Base-by-base conservation (phyloP, 2,888 invertebrate species). In the Gortyna flavago region DNA sequence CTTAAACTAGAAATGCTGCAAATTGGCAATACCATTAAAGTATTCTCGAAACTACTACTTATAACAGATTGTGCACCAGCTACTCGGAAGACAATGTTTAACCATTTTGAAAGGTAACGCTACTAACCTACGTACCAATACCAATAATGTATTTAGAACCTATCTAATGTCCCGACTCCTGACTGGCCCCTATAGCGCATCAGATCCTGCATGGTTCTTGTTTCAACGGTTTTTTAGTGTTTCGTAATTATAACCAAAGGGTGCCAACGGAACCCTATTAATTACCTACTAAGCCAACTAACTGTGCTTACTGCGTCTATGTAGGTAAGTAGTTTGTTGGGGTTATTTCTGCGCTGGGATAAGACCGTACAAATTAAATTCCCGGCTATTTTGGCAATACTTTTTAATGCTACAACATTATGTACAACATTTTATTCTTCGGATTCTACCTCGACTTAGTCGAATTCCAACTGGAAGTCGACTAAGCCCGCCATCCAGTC, bases 11-110 rank as follows among this genome's bases (percentile, higher is more conserved):
- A 97, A 81, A 98, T 98, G 95, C 97, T 98, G 87, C 98, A 98
- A 93, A 97, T 98, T 65, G 98, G 98, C 2, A 98, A 98, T 83
- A 97, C 97, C 79, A 96, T 98, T 0, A 97, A 97, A 75, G 97
- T 98, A 87, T 98, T 98, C 93, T 98, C 98, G 0, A 97, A 98
- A 80, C 97, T 98, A 87, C 97, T 98, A 67, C 97, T 97, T 87
- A 97, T 98, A 68, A 97, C 96, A 25, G 98, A 97, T 90, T 98
- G 98, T 91, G 98, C 97, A 0, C 98, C 98, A 89, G 96, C 95
- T 54, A 98, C 98, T 0, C 96, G 97, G 87, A 97, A 96, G 77
- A 97, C 96, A 85, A 95, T 98, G 67, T 97, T 97, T 62, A 94
- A 96, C 81, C 96, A 97, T 84, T 97, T 97, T 75, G 97, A 98